Evolutionary conservation across 2,797 vertebrate genomes (phyloP), one percentile per base, ranked within the genome.

Genomic region (Pogoniulus pusillus): DNA sequence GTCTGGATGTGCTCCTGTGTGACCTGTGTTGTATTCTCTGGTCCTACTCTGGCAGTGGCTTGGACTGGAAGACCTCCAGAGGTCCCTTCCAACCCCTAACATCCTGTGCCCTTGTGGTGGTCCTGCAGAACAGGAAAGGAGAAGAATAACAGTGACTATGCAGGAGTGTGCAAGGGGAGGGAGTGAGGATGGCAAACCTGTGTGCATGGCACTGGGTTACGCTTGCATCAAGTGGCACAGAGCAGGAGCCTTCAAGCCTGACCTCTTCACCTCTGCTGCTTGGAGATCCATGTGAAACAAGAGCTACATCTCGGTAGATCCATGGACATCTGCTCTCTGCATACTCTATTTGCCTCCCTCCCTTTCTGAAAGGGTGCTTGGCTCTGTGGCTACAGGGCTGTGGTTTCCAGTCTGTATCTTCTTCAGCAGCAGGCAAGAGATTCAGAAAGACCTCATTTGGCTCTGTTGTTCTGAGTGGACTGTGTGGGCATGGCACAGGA

Each of bases 231-330:
- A 83, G 41, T 29, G 41, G 73, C 64, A 51, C 1, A 5, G 29
- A 92, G 26, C 73, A 93, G 76, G 82, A 37, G 24, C 22, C 64
- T 63, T 66, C 81, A 89, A 66, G 11, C 26, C 39, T 94, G 73
- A 85, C 82, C 82, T 94, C 60, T 81, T 93, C 91, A 92, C 77
- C 89, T 87, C 54, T 70, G 71, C 30, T 83, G 82, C 49, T 70
- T 87, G 32, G 93, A 93, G 78, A 89, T 62, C 87, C 57, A 80
- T 74, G 26, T 77, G 82, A 83, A 94, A 91, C 93, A 94, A 90
- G 76, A 29, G 19, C 18, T 87, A 91, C 54, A 62, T 45, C 57
- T 78, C 76, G 41, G 59, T 37, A 85, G 76, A 51, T 68, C 35
- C 57, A 32, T 20, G 49, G 63, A 82, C 88, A 82, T 85, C 87